Base-by-base conservation (phyloP, 1,140 invertebrate genomes). In the Diploscapter pachys region DNA sequence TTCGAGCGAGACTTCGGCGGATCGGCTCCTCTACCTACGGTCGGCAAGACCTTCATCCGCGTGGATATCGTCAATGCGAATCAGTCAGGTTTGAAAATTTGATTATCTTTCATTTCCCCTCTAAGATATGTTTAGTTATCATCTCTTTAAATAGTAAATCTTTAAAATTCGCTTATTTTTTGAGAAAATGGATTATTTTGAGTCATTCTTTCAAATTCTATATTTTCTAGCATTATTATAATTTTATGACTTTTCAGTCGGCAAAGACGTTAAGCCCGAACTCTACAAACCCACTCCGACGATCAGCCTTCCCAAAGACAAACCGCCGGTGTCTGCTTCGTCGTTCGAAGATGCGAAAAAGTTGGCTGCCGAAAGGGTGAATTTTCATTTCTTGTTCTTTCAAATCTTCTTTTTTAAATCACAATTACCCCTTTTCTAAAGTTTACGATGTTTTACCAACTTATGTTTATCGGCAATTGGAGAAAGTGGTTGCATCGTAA, bases 51-150 rank as follows among this genome's bases (percentile, higher is more conserved):
- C 5, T 85, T 85, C 70, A 75, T 85, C 55, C 74, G 84, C 59
- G 83, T 82, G 50, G 85, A 85, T 72, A 77, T 85, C n/a, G 83
- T 85, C 3, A 82, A 83, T 56, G 80, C 82, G 31, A 77, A 80
- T 67, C 80, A 81, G 70, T 77, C 72, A 13, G 72, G 83, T 31
- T 31, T 31, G 31, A 31, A 31, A 31, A 31, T 31, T 31, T 31
- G 31, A 31, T 31, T 31, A 31, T 31, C 31, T 31, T 31, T 31
- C 31, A 31, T 31, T 31, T 31, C 31, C 31, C 31, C 31, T 31
- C 31, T 31, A 31, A 31, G 31, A 31, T 31, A 31, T 31, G 31
- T 31, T 31, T 31, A 31, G 31, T 31, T 31, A 31, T 31, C 31
- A 31, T 31, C 31, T 31, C 31, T 31, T 31, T 31, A 31, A 31